Base-by-base conservation (phyloP, 2,888 invertebrate genomes). In the Odontomyia ornata region DNA sequence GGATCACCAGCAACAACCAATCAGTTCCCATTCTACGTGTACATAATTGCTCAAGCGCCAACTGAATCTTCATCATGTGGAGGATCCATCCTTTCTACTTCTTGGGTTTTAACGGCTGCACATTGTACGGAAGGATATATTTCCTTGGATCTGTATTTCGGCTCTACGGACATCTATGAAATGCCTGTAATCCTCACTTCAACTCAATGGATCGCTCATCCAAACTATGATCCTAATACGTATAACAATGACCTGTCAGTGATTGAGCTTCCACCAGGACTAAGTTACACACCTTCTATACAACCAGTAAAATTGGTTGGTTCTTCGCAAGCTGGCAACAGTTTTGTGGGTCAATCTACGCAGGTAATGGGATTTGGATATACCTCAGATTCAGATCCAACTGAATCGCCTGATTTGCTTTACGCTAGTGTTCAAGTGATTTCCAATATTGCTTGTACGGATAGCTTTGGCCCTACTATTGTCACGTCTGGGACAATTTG, bases 341-440 rank as follows among this genome's bases (percentile, higher is more conserved):
- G 82, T 77, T 86, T 83, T 79, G 83, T 67, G 1, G 85, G 84
- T 13, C 77, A 77, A 1, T 80, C 80, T 76, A 85, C 83, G 1
- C 80, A 81, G 4, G 85, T 86, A 5, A 84, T 85, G 1, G 87
- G 87, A 27, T 87, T 84, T 80, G 87, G 87, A 25, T 82, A 82
- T 52, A 84, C 83, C n/a, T 82, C 83, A 15, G 85, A 86, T 79
- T 64, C 85, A 25, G 65, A 77, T 15, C 47, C 64, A 60, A 69
- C 64, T 9, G 67, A 79, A 4, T 77, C 79, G 2, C 57, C 62
- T 43, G 60, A 67, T 46, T 65, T 79, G 46, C 27, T 75, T 30
- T 78, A 75, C 60, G 75, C 77, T 3, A 73, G 56, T 15, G 77
- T 80, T 11, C 56, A 69, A 67, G 72, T 80, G 18, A 80, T 81